Evolutionary conservation across 1,140 invertebrate species (phyloP).

Genomic region (Drusus annulatus): DNA sequence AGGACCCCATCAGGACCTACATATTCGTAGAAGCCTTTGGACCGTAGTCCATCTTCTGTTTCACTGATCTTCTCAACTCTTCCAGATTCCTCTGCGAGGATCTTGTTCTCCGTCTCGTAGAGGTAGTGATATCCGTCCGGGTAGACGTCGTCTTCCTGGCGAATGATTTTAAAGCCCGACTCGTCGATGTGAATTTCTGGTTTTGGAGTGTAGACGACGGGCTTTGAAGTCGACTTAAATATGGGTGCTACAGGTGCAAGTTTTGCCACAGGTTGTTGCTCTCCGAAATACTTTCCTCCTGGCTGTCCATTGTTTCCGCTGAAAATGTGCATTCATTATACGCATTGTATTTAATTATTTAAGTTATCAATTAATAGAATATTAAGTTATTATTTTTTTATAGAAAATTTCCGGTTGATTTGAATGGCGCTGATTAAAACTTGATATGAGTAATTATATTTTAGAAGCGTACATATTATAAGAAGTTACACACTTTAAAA

Average conservation of each 20-base stretch:
- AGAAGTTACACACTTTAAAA: no score
- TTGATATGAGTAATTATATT: no score
- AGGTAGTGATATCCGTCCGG: constrained; percentile 71
- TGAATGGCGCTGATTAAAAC: no score
- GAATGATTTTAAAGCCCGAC: constrained; percentile 63
- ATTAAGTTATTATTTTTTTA: no score
- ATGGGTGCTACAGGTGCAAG: background rate
- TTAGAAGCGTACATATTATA: no score
- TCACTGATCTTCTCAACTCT: constrained; percentile 66
- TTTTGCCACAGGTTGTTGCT: background rate
- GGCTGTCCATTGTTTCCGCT: constrained; percentile 50
- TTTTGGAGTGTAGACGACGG: background rate
- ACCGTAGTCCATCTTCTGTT: constrained; percentile 71
- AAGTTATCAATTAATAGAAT: no score
- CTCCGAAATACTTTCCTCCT: constrained; percentile 44
- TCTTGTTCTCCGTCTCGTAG: constrained; percentile 78
- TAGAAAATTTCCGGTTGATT: no score
- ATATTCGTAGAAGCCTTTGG: constrained; percentile 74
- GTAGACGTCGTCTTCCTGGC: constrained; percentile 63
- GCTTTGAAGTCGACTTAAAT: background rate
- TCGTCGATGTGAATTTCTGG: constrained; percentile 13
- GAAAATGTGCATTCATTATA: background rate
- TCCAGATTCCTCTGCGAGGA: constrained; percentile 72
- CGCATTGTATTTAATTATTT: no score
- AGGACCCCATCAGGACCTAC: constrained; percentile 77